Evolutionary conservation across 2,888 invertebrate genomes (phyloP).

Genomic region (Megalurothrips usitatus): DNA sequence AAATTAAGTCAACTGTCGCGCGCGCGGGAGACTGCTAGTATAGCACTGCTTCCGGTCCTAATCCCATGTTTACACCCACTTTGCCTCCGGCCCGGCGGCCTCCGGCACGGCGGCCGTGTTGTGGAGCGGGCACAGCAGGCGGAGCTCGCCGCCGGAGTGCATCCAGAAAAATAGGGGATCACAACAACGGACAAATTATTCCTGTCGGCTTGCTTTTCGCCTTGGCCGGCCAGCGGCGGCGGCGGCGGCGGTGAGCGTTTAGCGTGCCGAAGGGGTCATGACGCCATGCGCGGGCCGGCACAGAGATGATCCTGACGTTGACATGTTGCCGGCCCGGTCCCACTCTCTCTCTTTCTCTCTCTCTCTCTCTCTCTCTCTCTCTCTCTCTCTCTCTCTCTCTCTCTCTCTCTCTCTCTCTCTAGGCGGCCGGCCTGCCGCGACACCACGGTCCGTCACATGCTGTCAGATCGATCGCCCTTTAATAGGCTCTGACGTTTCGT

Average conservation of each 20-base stretch:
- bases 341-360: too few relatives aligned
- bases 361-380: too few relatives aligned
- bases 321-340: neutral
- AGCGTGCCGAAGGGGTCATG: neutral
- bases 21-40: neutral
- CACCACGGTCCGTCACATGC: neutral
- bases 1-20: neutral
- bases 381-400: too few relatives aligned
- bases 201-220: neutral
- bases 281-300: neutral
- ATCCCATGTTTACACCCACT: too few relatives aligned
- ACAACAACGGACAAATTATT: conserved; percentile 26
- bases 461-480: conserved; percentile 18
- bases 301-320: conserved; percentile 22
- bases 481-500: conserved; percentile 13
- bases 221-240: neutral
- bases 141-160: neutral
- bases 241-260: neutral
- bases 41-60: too few relatives aligned
- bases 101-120: neutral
- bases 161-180: neutral
- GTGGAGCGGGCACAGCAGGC: too few relatives aligned
- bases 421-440: neutral
- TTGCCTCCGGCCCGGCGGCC: too few relatives aligned
- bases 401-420: too few relatives aligned